Evolutionary conservation across 2,797 vertebrate species (phyloP).

Genomic region (Arctocebus calabarensis): DNA sequence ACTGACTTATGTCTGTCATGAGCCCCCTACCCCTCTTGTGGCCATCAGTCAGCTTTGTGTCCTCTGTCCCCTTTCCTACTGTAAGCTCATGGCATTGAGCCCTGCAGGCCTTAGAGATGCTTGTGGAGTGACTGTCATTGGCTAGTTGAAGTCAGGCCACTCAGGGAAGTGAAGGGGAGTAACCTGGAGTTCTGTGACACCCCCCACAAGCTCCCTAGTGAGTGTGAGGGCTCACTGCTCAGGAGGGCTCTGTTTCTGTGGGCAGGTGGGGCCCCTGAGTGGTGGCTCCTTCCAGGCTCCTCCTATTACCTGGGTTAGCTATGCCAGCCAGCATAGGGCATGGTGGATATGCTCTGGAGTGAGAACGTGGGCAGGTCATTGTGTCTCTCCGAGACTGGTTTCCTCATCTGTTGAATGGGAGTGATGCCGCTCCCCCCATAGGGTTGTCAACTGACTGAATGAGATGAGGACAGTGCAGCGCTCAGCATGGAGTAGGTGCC

Average conservation of each 20-base stretch:
- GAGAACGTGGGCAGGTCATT: accelerated
- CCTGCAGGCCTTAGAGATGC: neutral
- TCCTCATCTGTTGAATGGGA: neutral
- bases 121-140: neutral
- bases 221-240: neutral
- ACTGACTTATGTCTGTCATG: neutral
- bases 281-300: neutral
- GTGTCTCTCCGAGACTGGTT: neutral
- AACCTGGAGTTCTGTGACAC: accelerated
- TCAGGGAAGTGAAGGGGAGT: neutral
- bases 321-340: no score
- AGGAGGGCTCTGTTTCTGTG: neutral
- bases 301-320: neutral
- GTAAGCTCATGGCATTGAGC: neutral
- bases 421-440: no score
- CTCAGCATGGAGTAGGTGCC: no score
- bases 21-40: neutral
- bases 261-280: neutral
- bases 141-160: neutral
- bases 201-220: neutral
- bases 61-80: neutral
- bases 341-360: neutral
- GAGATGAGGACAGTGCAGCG: neutral
- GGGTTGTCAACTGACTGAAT: neutral
- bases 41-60: no score